Evolutionary conservation across 2,113 vertebrate species (phyloP).

Genomic region (Camarhynchus parvulus): DNA sequence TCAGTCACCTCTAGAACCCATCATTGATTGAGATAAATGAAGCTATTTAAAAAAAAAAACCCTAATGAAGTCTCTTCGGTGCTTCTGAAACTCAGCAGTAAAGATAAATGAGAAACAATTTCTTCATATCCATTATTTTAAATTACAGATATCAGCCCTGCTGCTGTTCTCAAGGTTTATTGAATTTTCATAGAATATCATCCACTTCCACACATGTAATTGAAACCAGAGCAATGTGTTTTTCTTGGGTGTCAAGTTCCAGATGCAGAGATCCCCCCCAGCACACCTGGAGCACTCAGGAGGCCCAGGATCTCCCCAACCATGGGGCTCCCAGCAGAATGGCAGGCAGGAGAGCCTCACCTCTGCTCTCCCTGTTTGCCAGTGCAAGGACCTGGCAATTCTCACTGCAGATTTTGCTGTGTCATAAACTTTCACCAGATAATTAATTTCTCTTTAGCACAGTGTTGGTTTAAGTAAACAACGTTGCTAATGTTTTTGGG

Average conservation of each 20-base stretch:
- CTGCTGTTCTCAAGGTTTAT: slow-evolving; percentile 77
- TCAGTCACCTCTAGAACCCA: slow-evolving; percentile 75
- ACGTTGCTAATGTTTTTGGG: accelerated
- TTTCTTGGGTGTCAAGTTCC: not conserved
- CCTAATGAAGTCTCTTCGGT: slow-evolving; percentile 83
- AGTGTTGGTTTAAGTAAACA: not conserved
- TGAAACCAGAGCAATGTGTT: not conserved
- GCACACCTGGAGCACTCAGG: accelerated
- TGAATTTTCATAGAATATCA: slow-evolving; percentile 75
- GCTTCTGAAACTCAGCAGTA: slow-evolving; percentile 78
- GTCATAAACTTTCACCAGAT: not conserved
- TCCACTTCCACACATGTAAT: slow-evolving; percentile 19
- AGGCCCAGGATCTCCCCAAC: accelerated
- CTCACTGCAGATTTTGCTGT: not conserved
- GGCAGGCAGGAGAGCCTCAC: accelerated
- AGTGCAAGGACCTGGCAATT: not conserved
- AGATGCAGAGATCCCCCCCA: not conserved
- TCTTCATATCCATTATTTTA: slow-evolving; percentile 84
- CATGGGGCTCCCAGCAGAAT: too few relatives aligned
- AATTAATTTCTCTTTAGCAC: not conserved
- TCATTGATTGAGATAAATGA: slow-evolving; percentile 86
- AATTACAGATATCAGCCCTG: slow-evolving; percentile 82
- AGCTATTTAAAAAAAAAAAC: slow-evolving; percentile 67
- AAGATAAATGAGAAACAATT: slow-evolving; percentile 88
- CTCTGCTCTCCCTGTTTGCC: not conserved